Evolutionary conservation across 2,888 invertebrate species (phyloP).

Genomic region (Microctonus aethiopoides): DNA sequence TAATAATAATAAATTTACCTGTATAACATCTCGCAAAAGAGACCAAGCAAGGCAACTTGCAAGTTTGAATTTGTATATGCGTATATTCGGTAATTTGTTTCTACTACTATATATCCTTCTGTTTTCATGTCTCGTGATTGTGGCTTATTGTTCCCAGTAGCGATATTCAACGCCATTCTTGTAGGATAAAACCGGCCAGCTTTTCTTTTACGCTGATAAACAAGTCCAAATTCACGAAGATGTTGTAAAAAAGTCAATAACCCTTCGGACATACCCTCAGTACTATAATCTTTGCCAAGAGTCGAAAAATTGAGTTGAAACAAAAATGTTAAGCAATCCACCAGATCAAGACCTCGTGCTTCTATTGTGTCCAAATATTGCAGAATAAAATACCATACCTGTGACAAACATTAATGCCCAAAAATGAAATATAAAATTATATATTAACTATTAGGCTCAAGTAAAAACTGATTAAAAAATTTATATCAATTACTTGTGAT

Average conservation of each 20-base stretch:
- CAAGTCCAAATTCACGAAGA: conserved; percentile 95
- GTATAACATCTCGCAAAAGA: conserved; percentile 93
- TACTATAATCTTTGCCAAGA: conserved; percentile 95
- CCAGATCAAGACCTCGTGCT: conserved; percentile 84
- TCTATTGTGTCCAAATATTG: conserved; percentile 95
- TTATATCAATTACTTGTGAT: conserved; percentile 77
- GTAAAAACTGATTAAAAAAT: neutral
- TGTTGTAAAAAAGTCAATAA: conserved; percentile 93
- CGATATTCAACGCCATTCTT: conserved; percentile 87
- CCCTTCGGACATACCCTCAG: conserved; percentile 90
- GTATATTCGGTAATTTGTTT: conserved; percentile 96
- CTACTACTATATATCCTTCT: conserved; percentile 89
- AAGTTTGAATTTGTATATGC: conserved; percentile 94
- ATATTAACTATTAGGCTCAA: conserved; percentile 12
- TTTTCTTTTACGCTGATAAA: conserved; percentile 85
- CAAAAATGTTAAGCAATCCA: conserved; percentile 94
- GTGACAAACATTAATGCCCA: neutral
- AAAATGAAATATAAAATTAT: conserved; percentile 8
- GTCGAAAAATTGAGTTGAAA: conserved; percentile 96
- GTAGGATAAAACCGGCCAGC: conserved; percentile 90
- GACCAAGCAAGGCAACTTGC: conserved; percentile 90
- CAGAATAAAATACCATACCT: conserved; percentile 96
- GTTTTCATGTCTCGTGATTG: conserved; percentile 61
- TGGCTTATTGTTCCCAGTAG: conserved; percentile 70
- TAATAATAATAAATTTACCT: conserved; percentile 69